Evolutionary conservation across 2,797 vertebrate genomes (phyloP).

Genomic region (Peromyscus nudipes): DNA sequence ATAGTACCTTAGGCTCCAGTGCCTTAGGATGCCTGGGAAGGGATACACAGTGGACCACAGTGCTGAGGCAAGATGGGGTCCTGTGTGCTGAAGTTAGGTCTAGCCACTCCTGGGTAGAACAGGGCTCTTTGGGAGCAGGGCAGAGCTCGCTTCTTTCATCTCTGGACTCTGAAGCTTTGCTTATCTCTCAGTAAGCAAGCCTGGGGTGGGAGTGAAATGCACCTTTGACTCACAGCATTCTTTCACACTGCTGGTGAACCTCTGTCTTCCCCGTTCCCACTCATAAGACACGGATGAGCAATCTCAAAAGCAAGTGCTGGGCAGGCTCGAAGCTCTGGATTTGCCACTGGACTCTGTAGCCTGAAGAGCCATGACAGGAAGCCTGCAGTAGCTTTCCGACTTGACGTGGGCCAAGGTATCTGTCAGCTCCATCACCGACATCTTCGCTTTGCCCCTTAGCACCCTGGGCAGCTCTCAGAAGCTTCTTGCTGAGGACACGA

Average conservation of each 20-base stretch:
- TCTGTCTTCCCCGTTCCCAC: neutral
- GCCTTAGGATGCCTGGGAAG: conserved; percentile 73
- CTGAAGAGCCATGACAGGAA: neutral
- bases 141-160: neutral
- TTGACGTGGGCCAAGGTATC: neutral
- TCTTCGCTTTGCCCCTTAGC: neutral
- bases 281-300: neutral
- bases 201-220: neutral
- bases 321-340: neutral
- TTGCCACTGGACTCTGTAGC: neutral
- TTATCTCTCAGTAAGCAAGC: neutral
- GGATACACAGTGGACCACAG: conserved; percentile 64
- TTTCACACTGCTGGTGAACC: neutral
- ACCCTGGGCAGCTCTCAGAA: neutral
- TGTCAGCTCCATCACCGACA: neutral
- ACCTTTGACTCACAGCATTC: neutral
- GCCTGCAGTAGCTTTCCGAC: neutral
- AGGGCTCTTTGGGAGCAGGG: neutral
- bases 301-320: neutral
- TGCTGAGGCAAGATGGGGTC: conserved; percentile 64
- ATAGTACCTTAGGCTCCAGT: conserved; percentile 81
- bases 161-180: neutral
- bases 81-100: conserved; percentile 8
- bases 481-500: neutral
- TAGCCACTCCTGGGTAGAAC: fast-evolving